A percentile compares a stretch with the other conserved stretches of the same genome.
Evolutionary conservation across 2,888 invertebrate species (phyloP).

Genomic region (Furcula furcula): DNA sequence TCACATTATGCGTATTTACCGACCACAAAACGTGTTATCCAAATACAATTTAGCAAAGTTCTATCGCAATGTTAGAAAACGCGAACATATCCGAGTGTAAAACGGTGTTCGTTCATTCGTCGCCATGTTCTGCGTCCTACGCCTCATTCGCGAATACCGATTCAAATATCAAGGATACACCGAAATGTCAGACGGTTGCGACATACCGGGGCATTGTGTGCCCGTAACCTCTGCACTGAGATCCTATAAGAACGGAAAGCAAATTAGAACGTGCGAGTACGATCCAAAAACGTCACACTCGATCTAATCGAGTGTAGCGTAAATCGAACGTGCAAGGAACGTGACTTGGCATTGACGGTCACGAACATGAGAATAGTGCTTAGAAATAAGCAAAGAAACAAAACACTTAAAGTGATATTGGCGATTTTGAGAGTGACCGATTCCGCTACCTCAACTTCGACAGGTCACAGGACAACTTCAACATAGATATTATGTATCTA

Average conservation of each 20-base stretch:
- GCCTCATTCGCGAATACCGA: slow-evolving; percentile 59
- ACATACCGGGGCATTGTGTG: slow-evolving; percentile 60
- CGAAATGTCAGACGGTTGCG: slow-evolving; percentile 72
- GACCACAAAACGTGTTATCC: slow-evolving; percentile 9
- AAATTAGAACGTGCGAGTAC: slow-evolving; percentile 29
- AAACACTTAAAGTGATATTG: too few species aligned
- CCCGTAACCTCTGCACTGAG: slow-evolving; percentile 39
- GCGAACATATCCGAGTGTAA: slow-evolving; percentile 20
- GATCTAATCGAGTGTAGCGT: slow-evolving; percentile 19
- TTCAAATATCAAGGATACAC: slow-evolving; percentile 78
- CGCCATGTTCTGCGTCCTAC: slow-evolving; percentile 65
- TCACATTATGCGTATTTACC: slow-evolving; percentile 12
- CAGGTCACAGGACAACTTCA: too few species aligned
- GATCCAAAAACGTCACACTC: slow-evolving; percentile 35
- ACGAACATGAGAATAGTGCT: slow-evolving; percentile 9
- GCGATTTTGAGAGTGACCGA: too few species aligned
- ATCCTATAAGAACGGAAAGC: slow-evolving; percentile 29
- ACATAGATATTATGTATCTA: too few species aligned
- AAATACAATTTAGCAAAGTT: slow-evolving; percentile 15
- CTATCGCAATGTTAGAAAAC: slow-evolving; percentile 18
- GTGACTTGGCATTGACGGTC: slow-evolving; percentile 30
- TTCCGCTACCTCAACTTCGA: too few species aligned
- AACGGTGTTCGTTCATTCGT: slow-evolving; percentile 21
- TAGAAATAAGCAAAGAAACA: not conserved
- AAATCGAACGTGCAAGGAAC: slow-evolving; percentile 19